Evolutionary conservation across 2,888 invertebrate genomes (phyloP), one percentile per base, ranked within the genome.

Genomic region (Epinotia demarniana): DNA sequence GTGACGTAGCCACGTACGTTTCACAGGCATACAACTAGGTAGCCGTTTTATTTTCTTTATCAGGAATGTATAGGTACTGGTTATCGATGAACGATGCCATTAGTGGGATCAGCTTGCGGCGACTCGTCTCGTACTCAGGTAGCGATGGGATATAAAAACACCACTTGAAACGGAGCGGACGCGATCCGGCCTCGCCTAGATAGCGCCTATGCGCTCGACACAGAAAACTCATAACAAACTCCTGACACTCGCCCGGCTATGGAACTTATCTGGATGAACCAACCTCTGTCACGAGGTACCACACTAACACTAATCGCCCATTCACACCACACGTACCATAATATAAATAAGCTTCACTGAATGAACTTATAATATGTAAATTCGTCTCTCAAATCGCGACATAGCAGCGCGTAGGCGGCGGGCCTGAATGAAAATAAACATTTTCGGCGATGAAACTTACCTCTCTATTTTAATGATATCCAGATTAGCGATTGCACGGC

Each of bases 371-470:
- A 91, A 89, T 90, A 93, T 93, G 92, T 92, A 93, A 93, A 93
- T 92, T 92, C 90, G 92, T 92, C 90, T 91, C 87, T 92, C 90
- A 90, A 93, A 93, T 93, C 92, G 93, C 92, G 91, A 92, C 92
- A 90, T 83, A 88, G 90, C 87, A 81, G 86, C 83, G 93, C 92
- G 92, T 92, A 91, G 93, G 93, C 91, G 92, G 89, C 86, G 85
- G 81, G 85, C 85, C 88, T 89, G 88, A 92, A 92, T 92, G 91
- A 92, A 93, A 93, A 93, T 91, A 93, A 92, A 92, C 91, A 92
- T 87, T 82, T 66, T 81, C 79, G 78, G 75, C 72, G 61, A 72
- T 64, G 78, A 72, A 64, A 78, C 93, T 93, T 89, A 93, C 93
- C 93, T 94, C 86, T 94, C 93, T 81, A 91, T 89, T 92, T 93